phyloP scores from a whole-genome alignment of 2,797 vertebrate species.

The Gallinago solitaria region DNA sequence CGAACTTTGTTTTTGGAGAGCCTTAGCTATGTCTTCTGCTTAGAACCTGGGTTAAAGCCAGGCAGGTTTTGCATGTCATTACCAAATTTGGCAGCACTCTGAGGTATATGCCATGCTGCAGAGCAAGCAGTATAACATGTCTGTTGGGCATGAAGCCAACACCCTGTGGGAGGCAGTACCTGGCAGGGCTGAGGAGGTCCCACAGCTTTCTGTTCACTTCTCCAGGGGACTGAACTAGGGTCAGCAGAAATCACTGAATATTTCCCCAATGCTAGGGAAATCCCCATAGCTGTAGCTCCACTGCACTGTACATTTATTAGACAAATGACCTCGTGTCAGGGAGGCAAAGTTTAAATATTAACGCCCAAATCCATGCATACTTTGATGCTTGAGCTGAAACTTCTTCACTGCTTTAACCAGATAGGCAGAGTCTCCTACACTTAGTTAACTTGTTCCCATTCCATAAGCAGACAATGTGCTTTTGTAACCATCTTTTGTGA shows the following conservation, averaged over 20 bases:
- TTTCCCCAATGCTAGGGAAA: neutral
- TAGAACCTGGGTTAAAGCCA: neutral
- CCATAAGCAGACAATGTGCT: neutral
- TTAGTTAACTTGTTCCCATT: neutral
- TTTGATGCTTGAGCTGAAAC: neutral
- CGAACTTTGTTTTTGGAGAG: neutral
- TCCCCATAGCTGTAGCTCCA: neutral
- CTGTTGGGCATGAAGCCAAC: neutral
- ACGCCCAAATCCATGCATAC: neutral
- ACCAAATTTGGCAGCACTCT: neutral
- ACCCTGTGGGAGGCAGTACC: neutral
- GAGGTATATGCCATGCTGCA: neutral
- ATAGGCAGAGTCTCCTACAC: neutral
- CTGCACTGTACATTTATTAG: neutral
- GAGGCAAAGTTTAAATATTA: neutral
- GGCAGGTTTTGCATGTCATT: accelerated
- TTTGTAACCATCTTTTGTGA: neutral
- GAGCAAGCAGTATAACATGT: neutral
- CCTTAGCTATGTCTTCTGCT: neutral
- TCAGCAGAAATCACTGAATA: neutral
- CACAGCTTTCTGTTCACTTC: neutral
- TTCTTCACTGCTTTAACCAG: neutral
- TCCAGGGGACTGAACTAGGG: neutral
- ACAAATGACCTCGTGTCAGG: neutral
- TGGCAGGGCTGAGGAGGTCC: neutral